Evolutionary conservation across 2,113 vertebrate genomes (phyloP).

Genomic region (Amazona guildingii): DNA sequence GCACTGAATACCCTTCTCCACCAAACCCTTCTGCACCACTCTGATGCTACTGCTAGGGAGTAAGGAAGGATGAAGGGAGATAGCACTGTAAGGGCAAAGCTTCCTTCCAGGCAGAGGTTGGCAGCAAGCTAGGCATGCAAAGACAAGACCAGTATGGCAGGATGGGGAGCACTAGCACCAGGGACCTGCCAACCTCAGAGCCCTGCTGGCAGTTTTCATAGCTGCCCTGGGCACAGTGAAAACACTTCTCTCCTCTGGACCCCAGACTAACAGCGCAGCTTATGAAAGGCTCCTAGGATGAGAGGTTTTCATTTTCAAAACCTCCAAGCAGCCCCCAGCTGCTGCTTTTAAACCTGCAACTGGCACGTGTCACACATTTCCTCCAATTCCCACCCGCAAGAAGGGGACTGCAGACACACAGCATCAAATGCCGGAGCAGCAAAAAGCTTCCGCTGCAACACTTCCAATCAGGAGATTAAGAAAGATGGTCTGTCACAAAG

Average conservation of each 20-base stretch:
- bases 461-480: neutral
- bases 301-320: neutral
- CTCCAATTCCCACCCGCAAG: neutral
- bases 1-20: neutral
- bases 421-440: accelerated
- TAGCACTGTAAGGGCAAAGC: accelerated
- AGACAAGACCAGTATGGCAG: neutral
- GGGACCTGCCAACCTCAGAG: neutral
- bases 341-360: neutral
- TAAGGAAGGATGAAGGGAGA: neutral
- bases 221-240: accelerated
- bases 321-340: neutral
- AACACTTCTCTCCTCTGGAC: neutral
- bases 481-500: neutral
- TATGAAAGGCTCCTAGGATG: neutral
- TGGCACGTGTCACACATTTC: neutral
- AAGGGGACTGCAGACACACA: neutral
- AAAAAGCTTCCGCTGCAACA: neutral
- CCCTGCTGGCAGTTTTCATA: neutral
- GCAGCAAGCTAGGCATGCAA: neutral
- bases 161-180: neutral
- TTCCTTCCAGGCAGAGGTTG: neutral
- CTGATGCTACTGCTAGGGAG: neutral
- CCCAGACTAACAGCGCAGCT: neutral
- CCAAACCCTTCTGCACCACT: accelerated